Base-by-base conservation (phyloP, 2,888 invertebrate species). In the Rotaria sp. region DNA sequence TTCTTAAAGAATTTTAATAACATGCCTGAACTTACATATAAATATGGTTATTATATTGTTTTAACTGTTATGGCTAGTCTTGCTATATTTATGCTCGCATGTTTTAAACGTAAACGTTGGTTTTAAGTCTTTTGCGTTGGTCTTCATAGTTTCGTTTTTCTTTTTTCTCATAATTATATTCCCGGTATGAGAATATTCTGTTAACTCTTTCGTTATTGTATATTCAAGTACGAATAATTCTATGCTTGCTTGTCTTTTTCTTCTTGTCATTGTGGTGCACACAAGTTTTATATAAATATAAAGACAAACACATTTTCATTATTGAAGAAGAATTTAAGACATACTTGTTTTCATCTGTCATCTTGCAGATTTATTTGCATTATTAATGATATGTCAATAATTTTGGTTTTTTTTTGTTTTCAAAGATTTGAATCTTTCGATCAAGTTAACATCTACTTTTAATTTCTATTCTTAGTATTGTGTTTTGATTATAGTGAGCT, bases 41-140 rank as follows among this genome's bases (percentile, higher is more conserved):
- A 80, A 80, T 80, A 80, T 80, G 80, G 80, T 45, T 80, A 80
- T 45, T 80, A 45, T 80, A 80, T 80, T 80, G 80, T 80, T 13
- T 26, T 80, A n/a, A 45, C 26, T 80, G 41, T 80, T 41, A 80
- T 80, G 80, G 80, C 80, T 45, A n/a, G n/a, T 4, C 45, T 80
- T 26, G 80, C 80, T 45, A 41, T 80, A 11, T 24, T 45, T 45
- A 80, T 80, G 80, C 80, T 80, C n/a, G 45, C 80, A n/a, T 80
- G 80, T 80, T 80, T 80, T 45, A 80, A 80, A 80, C 41, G 45
- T n/a, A 80, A 80, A 45, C 41, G 45, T 45, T 80, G 80, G 80
- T 80, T 80, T 80, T 80, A 80, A 45, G 52, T 52, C 52, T 52
- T 21, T 26, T 80, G 26, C 5, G 15, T 45, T n/a, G 3, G 5